Evolutionary conservation across 2,113 vertebrate genomes (phyloP), one percentile per base, ranked within the genome.

Genomic region (Epinephelus cyanopodus): DNA sequence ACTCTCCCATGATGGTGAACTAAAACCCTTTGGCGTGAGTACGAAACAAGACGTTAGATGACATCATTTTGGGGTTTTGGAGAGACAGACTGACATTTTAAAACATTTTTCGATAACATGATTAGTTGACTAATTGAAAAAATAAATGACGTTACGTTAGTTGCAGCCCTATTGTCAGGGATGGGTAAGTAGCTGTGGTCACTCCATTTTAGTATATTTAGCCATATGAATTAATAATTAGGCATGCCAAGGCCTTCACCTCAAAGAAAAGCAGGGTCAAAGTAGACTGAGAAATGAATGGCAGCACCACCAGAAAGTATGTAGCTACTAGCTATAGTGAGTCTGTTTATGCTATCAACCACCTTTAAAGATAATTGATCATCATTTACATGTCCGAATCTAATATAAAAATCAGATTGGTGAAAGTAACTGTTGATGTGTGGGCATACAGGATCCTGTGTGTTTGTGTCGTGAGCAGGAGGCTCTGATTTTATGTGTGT

Each of bases 341-440:
- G 54, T 64, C 53, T 71, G 56, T 81, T 68, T 33, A 47, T 11
- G 10, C 52, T 19, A 14, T 53, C 13, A 23, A 1, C 23, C 33
- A 2, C 25, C 21, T 21, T 29, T 29, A 29, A 29, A 53, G 47
- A 73, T 61, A 69, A 79, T 23, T 52, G 52, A 37, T 61, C 25
- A 67, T 81, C 58, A 42, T 71, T 62, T n/a, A 12, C 75, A 45
- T 48, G 27, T 33, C 18, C 27, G 61, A 65, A 90, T 88, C 56
- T 33, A 75, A 88, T 83, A n/a, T 62, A 9, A 23, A 75, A 67
- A 79, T 54, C 58, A n/a, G 79, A 77, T 77, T 79, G 77, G 74
- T 25, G 52, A 3, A 83, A 82, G 67, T 61, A 58, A 48, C 33
- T 21, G 74, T 53, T 54, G 79, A 70, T 19, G 17, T 2, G 52